Base-by-base conservation (phyloP, 1,140 invertebrate genomes). In the Euborellia annulipes region DNA sequence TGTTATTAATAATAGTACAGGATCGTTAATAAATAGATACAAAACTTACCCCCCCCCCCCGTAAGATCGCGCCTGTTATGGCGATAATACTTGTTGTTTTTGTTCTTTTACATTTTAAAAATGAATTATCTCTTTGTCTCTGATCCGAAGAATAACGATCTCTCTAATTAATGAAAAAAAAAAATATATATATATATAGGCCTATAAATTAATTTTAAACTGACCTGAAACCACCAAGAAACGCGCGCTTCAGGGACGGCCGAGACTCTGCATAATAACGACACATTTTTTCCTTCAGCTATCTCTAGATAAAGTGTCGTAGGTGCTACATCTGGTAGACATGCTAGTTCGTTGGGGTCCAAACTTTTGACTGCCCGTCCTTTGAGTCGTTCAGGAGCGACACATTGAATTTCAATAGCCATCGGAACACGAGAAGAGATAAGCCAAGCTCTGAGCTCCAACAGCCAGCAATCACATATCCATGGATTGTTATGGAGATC, bases 401-500 rank as follows among this genome's bases (percentile, higher is more conserved):
- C 69, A 60, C 88, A 93, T 51, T 76, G 71, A 1, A 87, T 86
- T 50, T 82, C 78, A 1, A 71, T 67, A 0, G 70, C 62, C 44
- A 79, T 72, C 0, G 85, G 78, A 34, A 79, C 74, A 55, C 77
- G 79, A 54, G 78, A 79, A 54, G 76, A 73, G 21, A 71, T 64
- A 45, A 92, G 67, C 87, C 87, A 92, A 18, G 67, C 62, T 48
- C 85, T 73, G 53, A 92, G 63, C 50, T 82, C 75, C 34, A 78
- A 61, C 37, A 91, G 64, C 43, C 76, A 72, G 58, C 88, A 93
- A 58, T 91, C 84, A 61, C 88, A 93, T 37, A 75, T 69, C 88
- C 88, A 93, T 37, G 82, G 78, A 67, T 93, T 93, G 54, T 79
- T 79, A 55, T 91, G 79, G 19, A 92, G 64, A 43, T 82, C 78